Conservation (phyloP, 2,888 invertebrate species). For the Tetragnatha montana region DNA sequence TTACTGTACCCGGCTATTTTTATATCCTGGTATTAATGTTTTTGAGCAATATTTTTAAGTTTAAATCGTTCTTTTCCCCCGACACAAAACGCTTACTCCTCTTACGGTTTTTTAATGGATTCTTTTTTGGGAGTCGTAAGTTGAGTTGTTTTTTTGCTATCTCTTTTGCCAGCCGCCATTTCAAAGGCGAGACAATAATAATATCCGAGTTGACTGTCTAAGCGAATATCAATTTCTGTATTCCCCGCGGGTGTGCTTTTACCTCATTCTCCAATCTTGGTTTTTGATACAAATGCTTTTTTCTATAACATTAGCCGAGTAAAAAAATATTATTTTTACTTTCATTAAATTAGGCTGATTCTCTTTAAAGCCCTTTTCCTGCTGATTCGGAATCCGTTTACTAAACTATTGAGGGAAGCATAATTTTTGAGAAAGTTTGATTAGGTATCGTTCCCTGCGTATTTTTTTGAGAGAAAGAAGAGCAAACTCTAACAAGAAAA, state of each 20-base stretch:
- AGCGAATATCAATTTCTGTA: neutral
- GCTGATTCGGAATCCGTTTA: too few relatives aligned
- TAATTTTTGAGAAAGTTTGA: too few relatives aligned
- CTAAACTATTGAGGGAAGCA: too few relatives aligned
- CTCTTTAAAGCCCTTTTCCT: too few relatives aligned
- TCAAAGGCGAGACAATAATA: neutral
- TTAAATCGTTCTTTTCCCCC: slow-evolving; percentile 17
- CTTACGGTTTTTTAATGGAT: neutral
- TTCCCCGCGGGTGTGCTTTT: neutral
- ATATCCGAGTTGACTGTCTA: neutral
- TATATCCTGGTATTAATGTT: slow-evolving; percentile 33
- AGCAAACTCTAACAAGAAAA: too few relatives aligned
- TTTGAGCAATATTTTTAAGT: neutral
- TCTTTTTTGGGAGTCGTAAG: neutral
- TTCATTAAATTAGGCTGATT: too few relatives aligned
- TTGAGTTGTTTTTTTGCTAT: slow-evolving; percentile 5
- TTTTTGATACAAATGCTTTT: too few relatives aligned
- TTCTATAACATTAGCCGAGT: too few relatives aligned
- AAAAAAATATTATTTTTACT: too few relatives aligned
- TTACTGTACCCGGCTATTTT: slow-evolving; percentile 28
- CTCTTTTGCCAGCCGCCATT: neutral
- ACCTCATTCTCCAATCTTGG: too few relatives aligned
- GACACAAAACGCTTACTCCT: neutral
- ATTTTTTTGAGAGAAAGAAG: too few relatives aligned
- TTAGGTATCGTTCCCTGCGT: too few relatives aligned